Evolutionary conservation across 2,888 invertebrate species (phyloP).

Genomic region (Colletes collaris): DNA sequence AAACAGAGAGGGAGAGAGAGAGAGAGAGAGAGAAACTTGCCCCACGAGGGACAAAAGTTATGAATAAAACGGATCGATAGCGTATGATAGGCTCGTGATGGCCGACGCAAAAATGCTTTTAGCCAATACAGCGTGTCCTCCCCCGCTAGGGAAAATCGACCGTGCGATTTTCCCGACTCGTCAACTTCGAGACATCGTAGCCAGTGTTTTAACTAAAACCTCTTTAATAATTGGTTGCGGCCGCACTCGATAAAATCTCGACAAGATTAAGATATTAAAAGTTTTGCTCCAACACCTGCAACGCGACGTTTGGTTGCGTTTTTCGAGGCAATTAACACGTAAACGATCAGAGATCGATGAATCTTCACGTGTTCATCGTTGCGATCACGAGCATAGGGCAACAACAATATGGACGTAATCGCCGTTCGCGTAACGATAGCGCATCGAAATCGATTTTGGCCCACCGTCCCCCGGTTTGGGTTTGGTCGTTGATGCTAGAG

Average conservation of each 20-base stretch:
- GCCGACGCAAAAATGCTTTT: slow-evolving; percentile 82
- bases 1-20: too few relatives aligned
- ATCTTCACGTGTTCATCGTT: neutral
- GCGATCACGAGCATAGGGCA: slow-evolving; percentile 12
- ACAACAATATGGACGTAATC: slow-evolving; percentile 42
- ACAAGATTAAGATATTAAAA: neutral
- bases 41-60: slow-evolving; percentile 68
- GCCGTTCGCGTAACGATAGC: slow-evolving; percentile 56
- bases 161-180: slow-evolving; percentile 52
- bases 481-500: neutral
- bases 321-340: too few relatives aligned
- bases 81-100: slow-evolving; percentile 79
- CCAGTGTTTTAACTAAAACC: slow-evolving; percentile 18
- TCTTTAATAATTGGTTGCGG: neutral
- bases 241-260: neutral
- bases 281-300: too few relatives aligned
- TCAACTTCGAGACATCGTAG: slow-evolving; percentile 29
- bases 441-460: slow-evolving; percentile 61
- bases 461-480: slow-evolving; percentile 27
- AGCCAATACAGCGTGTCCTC: slow-evolving; percentile 77
- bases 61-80: slow-evolving; percentile 80
- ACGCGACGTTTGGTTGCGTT: too few relatives aligned
- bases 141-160: slow-evolving; percentile 60
- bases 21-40: slow-evolving; percentile 13
- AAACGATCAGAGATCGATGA: neutral